Conservation (phyloP, 2,797 vertebrate species). For the Enteromius viviparus region DNA sequence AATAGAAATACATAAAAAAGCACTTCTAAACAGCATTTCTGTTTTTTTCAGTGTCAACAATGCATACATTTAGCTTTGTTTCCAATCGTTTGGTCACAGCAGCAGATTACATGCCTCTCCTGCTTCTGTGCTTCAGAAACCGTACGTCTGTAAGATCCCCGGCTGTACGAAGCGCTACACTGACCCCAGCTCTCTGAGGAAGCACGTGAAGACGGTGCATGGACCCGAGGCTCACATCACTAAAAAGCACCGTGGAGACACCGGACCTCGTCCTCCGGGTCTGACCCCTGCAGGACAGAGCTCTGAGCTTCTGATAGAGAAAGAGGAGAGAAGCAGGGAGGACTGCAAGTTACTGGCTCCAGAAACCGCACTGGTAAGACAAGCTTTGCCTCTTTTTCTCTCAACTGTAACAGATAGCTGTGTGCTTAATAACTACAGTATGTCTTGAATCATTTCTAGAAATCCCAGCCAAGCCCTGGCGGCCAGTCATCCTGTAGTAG, state of each 20-base stretch:
- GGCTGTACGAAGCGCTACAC: slow-evolving; percentile 98
- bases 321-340: slow-evolving; percentile 84
- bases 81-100: background rate
- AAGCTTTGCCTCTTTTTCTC: background rate
- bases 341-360: slow-evolving; percentile 89
- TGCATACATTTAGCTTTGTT: background rate
- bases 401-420: background rate
- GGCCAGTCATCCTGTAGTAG: slow-evolving; percentile 97
- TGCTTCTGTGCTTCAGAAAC: slow-evolving; percentile 80
- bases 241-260: slow-evolving; percentile 93
- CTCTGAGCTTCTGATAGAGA: slow-evolving; percentile 87
- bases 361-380: slow-evolving; percentile 83
- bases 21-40: background rate
- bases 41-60: background rate
- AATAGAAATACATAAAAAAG: background rate
- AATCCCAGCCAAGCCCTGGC: slow-evolving; percentile 92
- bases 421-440: background rate
- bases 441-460: slow-evolving; percentile 71
- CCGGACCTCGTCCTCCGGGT: slow-evolving; percentile 76
- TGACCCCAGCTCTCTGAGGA: slow-evolving; percentile 94
- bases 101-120: background rate
- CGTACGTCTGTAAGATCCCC: slow-evolving; percentile 95
- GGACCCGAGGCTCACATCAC: slow-evolving; percentile 97
- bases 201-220: slow-evolving; percentile 96
- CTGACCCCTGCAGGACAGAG: slow-evolving; percentile 74